Percentiles rank a stretch among this genome's conserved stretches.
Conservation (phyloP, 2,113 vertebrate genomes). For the Nibea albiflora region DNA sequence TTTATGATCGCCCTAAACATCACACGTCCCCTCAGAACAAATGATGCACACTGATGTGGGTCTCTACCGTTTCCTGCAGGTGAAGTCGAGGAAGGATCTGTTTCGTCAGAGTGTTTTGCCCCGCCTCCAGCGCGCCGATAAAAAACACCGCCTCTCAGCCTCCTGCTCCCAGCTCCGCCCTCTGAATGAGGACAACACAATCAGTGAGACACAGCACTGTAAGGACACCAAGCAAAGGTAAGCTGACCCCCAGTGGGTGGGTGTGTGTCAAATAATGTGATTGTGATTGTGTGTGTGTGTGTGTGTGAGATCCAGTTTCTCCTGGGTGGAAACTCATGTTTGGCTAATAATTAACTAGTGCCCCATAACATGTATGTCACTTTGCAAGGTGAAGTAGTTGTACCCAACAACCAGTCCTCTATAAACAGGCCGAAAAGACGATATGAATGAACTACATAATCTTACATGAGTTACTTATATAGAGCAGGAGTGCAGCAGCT, state of each 20-base stretch:
- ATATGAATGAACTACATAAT: not conserved
- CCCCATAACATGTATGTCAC: conserved; percentile 30
- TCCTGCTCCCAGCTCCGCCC: conserved; percentile 82
- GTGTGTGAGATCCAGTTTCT: conserved; percentile 5
- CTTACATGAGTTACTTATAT: not conserved
- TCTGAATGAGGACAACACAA: conserved; percentile 59
- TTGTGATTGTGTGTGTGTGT: not conserved
- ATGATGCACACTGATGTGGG: not conserved
- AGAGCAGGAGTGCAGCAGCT: not conserved
- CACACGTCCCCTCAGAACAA: not conserved
- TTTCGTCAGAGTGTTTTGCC: conserved; percentile 83
- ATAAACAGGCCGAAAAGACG: not conserved
- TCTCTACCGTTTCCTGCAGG: conserved; percentile 53
- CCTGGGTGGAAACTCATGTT: not conserved
- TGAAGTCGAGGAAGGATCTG: conserved; percentile 71
- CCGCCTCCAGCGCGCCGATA: conserved; percentile 76
- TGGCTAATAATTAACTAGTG: conserved; percentile 65
- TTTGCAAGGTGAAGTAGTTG: not conserved
- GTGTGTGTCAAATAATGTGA: not conserved
- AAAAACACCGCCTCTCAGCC: conserved; percentile 70
- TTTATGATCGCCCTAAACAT: not conserved
- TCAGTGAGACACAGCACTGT: conserved; percentile 1
- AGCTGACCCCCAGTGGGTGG: not conserved
- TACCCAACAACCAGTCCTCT: not conserved
- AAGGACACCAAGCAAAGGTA: conserved; percentile 72